A percentile compares a stretch with the other conserved stretches of the same genome.
These are phyloP conservation scores for Helleia helle DNA, from an alignment of 2,888 invertebrate genomes.

Conservation along the genomic window DNA sequence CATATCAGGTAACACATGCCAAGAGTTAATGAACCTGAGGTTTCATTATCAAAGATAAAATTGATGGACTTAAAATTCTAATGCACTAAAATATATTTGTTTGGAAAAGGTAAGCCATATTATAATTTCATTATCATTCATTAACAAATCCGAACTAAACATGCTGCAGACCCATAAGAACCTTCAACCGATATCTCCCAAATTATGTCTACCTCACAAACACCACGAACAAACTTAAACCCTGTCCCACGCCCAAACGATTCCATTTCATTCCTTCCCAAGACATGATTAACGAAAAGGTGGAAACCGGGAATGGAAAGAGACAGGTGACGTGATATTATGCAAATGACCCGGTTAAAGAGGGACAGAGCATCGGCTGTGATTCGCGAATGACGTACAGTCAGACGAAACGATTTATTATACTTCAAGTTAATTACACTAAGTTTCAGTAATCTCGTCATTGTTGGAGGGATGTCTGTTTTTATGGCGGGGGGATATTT, in stretches of 20 bases:
- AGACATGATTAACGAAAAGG: slow-evolving; percentile 66
- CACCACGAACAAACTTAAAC: slow-evolving; percentile 27
- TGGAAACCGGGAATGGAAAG: slow-evolving; percentile 69
- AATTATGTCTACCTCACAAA: slow-evolving; percentile 54
- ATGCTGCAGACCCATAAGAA: not conserved
- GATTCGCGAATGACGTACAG: slow-evolving; percentile 63
- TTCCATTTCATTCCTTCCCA: too few species aligned
- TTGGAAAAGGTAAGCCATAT: too few species aligned
- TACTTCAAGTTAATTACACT: slow-evolving; percentile 65
- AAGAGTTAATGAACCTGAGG: too few species aligned
- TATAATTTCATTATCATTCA: too few species aligned
- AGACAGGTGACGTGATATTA: slow-evolving; percentile 64
- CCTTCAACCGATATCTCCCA: slow-evolving; percentile 59
- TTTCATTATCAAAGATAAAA: too few species aligned
- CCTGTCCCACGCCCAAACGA: too few species aligned
- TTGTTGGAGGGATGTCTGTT: slow-evolving; percentile 24
- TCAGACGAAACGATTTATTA: slow-evolving; percentile 72
- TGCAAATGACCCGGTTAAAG: slow-evolving; percentile 51
- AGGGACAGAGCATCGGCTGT: slow-evolving; percentile 39
- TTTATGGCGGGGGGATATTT: slow-evolving; percentile 22
- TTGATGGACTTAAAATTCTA: too few species aligned
- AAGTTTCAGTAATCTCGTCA: slow-evolving; percentile 29
- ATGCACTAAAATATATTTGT: too few species aligned
- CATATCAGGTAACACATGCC: too few species aligned
- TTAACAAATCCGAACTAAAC: too few species aligned